Evolutionary conservation across 2,888 invertebrate genomes (phyloP).

Genomic region (Temnothorax ravouxi): DNA sequence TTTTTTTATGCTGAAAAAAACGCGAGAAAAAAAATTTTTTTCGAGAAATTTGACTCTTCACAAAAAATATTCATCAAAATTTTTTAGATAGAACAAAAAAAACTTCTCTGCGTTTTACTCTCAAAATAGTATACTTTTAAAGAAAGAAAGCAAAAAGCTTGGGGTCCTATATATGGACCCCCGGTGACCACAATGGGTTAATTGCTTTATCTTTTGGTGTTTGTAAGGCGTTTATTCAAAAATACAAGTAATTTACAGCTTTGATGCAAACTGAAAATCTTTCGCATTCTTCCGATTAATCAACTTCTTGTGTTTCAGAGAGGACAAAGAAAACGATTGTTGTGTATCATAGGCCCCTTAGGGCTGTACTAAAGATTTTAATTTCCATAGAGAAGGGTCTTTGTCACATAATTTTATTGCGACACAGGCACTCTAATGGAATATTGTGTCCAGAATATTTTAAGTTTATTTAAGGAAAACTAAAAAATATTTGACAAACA

Average conservation of each 20-base stretch:
- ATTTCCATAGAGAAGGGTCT: slow-evolving; percentile 6
- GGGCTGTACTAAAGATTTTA: slow-evolving; percentile 57
- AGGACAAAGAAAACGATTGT: slow-evolving; percentile 56
- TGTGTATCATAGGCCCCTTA: slow-evolving; percentile 60
- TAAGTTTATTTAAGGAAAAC: neutral
- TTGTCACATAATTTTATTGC: slow-evolving; percentile 1
- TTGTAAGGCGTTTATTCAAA: neutral
- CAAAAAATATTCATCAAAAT: too few species aligned
- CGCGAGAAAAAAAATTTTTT: too few species aligned
- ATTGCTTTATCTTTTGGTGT: neutral
- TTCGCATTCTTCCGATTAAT: neutral
- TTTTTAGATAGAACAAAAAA: too few species aligned
- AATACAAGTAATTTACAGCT: neutral
- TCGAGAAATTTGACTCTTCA: too few species aligned
- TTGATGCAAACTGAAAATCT: neutral
- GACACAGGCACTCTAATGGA: neutral
- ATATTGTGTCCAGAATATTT: neutral
- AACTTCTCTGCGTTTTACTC: too few species aligned
- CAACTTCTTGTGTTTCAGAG: neutral
- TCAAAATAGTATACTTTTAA: too few species aligned
- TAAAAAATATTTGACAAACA: neutral
- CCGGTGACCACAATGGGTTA: too few species aligned
- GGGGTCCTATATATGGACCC: too few species aligned
- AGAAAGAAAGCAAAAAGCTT: too few species aligned
- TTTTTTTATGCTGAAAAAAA: too few species aligned